Percentiles rank a stretch among this genome's conserved stretches.
Evolutionary conservation across 2,113 vertebrate genomes (phyloP).

Genomic region (Diphyllodes magnificus): DNA sequence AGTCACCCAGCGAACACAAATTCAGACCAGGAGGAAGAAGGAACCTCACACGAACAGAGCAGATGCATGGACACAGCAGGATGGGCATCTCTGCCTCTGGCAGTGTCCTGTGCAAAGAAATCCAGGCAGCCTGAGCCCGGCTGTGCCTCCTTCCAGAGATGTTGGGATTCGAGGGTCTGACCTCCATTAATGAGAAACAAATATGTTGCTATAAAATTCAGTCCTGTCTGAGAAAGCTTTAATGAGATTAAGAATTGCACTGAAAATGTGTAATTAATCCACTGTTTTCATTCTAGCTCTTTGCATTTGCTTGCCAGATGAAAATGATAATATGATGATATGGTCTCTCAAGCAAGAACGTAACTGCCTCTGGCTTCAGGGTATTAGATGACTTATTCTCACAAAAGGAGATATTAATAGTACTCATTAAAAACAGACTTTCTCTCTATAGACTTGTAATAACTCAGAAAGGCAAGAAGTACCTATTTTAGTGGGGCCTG

Average conservation of each 20-base stretch:
- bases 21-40: neutral
- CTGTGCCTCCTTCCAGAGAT: neutral
- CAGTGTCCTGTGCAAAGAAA: accelerated
- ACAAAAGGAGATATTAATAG: conserved; percentile 38
- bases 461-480: neutral
- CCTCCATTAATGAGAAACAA: neutral
- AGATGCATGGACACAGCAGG: accelerated
- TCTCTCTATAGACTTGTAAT: neutral
- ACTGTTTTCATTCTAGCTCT: neutral
- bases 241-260: neutral
- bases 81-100: accelerated
- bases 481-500: neutral
- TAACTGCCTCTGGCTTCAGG: conserved; percentile 11
- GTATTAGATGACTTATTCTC: conserved; percentile 18
- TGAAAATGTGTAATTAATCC: neutral
- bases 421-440: conserved; percentile 1
- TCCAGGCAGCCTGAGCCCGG: neutral
- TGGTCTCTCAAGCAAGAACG: neutral
- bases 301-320: conserved; percentile 22
- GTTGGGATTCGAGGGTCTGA: accelerated
- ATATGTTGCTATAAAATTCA: neutral
- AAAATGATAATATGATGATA: conserved; percentile 32
- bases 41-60: accelerated
- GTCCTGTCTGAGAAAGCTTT: neutral
- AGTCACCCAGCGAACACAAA: neutral